Evolutionary conservation across 2,113 vertebrate species (phyloP).

Genomic region (Hemibates koningsi): DNA sequence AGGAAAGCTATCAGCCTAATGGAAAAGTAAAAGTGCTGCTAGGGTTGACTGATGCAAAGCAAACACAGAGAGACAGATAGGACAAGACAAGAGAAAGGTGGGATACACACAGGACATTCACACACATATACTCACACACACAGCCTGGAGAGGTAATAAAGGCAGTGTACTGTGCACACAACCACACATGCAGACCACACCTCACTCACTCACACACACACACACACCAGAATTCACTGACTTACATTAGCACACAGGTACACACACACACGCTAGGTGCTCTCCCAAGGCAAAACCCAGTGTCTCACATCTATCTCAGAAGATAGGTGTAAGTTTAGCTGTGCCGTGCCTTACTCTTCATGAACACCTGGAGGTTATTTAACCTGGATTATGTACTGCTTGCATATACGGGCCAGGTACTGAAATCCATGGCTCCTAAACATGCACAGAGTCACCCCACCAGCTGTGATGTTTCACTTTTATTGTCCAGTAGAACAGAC

Average conservation of each 20-base stretch:
- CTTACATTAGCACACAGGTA: background rate
- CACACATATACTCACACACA: background rate
- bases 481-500: background rate
- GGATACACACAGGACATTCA: slow-evolving; percentile 24
- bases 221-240: background rate
- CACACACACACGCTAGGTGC: background rate
- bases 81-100: slow-evolving; percentile 44
- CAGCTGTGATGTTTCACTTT: background rate
- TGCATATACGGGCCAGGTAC: background rate
- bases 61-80: slow-evolving; percentile 48
- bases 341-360: background rate
- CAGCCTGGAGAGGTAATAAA: background rate
- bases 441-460: background rate
- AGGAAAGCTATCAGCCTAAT: slow-evolving; percentile 55
- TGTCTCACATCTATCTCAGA: background rate
- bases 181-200: background rate
- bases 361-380: slow-evolving; percentile 1
- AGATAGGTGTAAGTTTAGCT: background rate
- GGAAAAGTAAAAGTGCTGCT: slow-evolving; percentile 51
- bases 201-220: background rate
- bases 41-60: slow-evolving; percentile 47
- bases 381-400: background rate
- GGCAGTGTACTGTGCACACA: slow-evolving; percentile 4
- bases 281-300: background rate
- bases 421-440: background rate